Conservation (phyloP, 2,113 vertebrate species). For the Hydrochoerus hydrochaeris region DNA sequence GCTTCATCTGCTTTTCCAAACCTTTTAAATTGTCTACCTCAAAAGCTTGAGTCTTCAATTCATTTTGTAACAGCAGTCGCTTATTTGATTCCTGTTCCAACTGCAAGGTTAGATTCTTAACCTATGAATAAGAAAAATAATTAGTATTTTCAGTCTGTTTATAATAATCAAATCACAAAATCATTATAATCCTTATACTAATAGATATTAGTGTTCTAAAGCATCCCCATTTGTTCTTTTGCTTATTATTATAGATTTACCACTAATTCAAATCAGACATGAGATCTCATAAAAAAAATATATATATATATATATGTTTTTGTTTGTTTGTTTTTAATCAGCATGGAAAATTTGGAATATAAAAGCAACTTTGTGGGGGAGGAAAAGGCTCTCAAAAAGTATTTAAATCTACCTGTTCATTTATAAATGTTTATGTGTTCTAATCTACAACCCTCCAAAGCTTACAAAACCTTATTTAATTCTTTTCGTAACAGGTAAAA, state of each 20-base stretch:
- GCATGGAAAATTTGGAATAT: background rate
- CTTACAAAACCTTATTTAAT: background rate
- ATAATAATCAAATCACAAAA: constrained; percentile 44
- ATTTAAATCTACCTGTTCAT: constrained; percentile 16
- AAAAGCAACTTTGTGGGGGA: background rate
- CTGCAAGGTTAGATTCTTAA: constrained; percentile 92
- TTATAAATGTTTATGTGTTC: constrained; percentile 18
- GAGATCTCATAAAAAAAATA: background rate
- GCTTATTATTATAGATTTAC: constrained; percentile 34
- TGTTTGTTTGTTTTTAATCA: background rate
- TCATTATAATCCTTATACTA: constrained; percentile 17
- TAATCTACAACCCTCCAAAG: background rate
- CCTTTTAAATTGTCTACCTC: constrained; percentile 95
- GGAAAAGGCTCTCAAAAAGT: background rate
- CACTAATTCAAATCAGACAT: constrained; percentile 46
- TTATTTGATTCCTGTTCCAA: constrained; percentile 95
- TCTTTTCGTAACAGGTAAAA: background rate
- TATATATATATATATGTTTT: no score
- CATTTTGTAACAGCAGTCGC: constrained; percentile 91
- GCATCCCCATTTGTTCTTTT: background rate
- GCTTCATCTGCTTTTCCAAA: constrained; percentile 98
- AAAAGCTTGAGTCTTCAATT: constrained; percentile 93
- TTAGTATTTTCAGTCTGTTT: constrained; percentile 54
- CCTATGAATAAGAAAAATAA: constrained; percentile 85
- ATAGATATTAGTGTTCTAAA: constrained; percentile 42